Evolutionary conservation across 2,888 invertebrate genomes (phyloP), one percentile per base, ranked within the genome.

Genomic region (Euplexia lucipara): DNA sequence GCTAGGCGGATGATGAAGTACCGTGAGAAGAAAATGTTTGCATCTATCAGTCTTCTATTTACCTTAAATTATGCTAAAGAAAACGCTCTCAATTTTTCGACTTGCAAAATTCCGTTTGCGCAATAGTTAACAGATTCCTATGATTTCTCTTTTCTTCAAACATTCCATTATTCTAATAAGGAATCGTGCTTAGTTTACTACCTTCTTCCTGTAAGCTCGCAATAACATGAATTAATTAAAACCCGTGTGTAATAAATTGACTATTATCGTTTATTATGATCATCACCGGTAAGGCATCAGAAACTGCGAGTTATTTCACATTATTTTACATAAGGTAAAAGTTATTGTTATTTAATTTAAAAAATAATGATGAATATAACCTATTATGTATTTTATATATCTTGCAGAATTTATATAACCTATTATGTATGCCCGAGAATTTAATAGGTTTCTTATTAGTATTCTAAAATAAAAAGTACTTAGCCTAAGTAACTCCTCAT

Each of bases 71-170:
- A 42, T 7, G 34, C 39, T 4, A 68, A 57, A 73, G 68, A 74
- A 56, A 67, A 51, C 68, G 70, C 30, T 42, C 58, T 32, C 41
- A 57, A 70, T 41, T 47, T 32, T 74, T 66, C n/a, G 22, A 74
- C 49, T 47, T 37, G 57, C 35, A 41, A 74, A 73, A 70, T 70
- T 74, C 37, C 2, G 18, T 57, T 49, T 45, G 51, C 74, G 41
- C 39, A 74, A 70, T 51, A 47, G 20, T 72, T 64, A 54, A 41
- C 68, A 48, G 9, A 53, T 16, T 73, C 65, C 41, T 26, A 37
- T 51, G 75, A 61, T 75, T 70, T 75, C 71, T 75, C 54, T 70
- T 69, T 69, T 61, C 37, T 47, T 35, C 1, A 26, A 45, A 45
- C 44, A 39, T 71, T 70, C 52, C 30, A 18, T 41, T 42, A 34